Percentiles rank a stretch among this genome's conserved stretches.
These are phyloP conservation scores for Leucophenga varia DNA, from an alignment of 1,140 invertebrate genomes.

Conservation along the genomic window DNA sequence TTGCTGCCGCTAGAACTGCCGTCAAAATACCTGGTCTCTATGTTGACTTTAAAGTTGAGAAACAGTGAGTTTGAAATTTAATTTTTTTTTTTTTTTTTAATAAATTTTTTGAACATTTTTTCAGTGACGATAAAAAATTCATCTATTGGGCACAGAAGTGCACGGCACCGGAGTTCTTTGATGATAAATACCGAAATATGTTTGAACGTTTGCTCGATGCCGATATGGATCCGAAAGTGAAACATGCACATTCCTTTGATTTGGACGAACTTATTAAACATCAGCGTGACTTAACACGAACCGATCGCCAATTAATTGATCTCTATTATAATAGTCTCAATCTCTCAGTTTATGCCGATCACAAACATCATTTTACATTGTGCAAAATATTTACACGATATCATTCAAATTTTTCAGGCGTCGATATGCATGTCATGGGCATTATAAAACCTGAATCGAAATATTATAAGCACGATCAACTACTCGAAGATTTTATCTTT, in stretches of 20 bases:
- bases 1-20: slow-evolving; percentile 34
- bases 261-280: slow-evolving; percentile 26
- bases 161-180: slow-evolving; percentile 28
- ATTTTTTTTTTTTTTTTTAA: not conserved
- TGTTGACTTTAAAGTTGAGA: slow-evolving; percentile 33
- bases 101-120: too few relatives aligned
- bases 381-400: slow-evolving; percentile 31
- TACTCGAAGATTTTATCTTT: slow-evolving; percentile 37
- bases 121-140: slow-evolving; percentile 29
- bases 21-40: slow-evolving; percentile 37
- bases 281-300: slow-evolving; percentile 24
- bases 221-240: slow-evolving; percentile 26
- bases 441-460: slow-evolving; percentile 30
- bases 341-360: slow-evolving; percentile 41
- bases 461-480: slow-evolving; percentile 29
- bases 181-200: slow-evolving; percentile 42
- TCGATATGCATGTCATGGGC: slow-evolving; percentile 30
- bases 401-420: slow-evolving; percentile 25
- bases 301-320: slow-evolving; percentile 30
- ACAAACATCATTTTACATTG: slow-evolving; percentile 41
- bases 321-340: slow-evolving; percentile 48
- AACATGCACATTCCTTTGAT: slow-evolving; percentile 47
- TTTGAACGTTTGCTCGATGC: slow-evolving; percentile 32
- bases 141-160: slow-evolving; percentile 39
- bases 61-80: slow-evolving; percentile 24